Evolutionary conservation across 2,113 vertebrate genomes (phyloP), one percentile per base, ranked within the genome.

Genomic region (Gopherus evgoodei): DNA sequence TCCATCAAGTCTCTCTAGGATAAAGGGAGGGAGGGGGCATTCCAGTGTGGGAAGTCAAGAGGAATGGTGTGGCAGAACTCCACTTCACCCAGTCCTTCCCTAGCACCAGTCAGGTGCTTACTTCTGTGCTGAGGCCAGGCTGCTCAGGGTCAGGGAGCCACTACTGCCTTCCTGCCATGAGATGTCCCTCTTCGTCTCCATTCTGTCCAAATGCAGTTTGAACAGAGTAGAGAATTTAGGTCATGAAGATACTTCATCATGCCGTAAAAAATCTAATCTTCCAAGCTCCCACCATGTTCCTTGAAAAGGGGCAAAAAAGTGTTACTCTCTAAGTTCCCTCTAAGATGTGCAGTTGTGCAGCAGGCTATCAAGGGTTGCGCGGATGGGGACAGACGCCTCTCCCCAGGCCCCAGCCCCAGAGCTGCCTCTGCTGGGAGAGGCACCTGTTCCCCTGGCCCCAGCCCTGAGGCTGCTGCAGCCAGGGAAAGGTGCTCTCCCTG

Each of bases 211-310:
- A 72, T 38, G 21, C 21, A 38, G 8, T 16, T 10, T 72, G 59
- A 31, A 62, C 29, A 81, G 57, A 89, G 72, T 11, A 3, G 54
- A 83, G 31, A 93, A 85, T 0, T 27, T 3, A 53, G 14, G 56
- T 94, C 31, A 91, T 31, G 59, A 62, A 62, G 13, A 29, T 7
- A 62, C 29, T 62, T 62, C 14, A 38, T 13, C 25, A n/a, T 47
- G 17, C 17, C 13, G 12, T 22, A 52, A 65, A 85, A 57, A 57
- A 35, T 16, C 24, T 84, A 31, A 59, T 87, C 29, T 57, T n/a
- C 53, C 35, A 59, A 79, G 78, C 27, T 44, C 35, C 8, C 27
- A 22, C 3, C 29, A 31, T 0, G 0, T 2, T 80, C 5, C 65
- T 87, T 88, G 35, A 83, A 57, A 57, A 53, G 31, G 53, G 29